phyloP scores from a whole-genome alignment of 2,797 vertebrate species.

The Cryptoblepharus egeriae region DNA sequence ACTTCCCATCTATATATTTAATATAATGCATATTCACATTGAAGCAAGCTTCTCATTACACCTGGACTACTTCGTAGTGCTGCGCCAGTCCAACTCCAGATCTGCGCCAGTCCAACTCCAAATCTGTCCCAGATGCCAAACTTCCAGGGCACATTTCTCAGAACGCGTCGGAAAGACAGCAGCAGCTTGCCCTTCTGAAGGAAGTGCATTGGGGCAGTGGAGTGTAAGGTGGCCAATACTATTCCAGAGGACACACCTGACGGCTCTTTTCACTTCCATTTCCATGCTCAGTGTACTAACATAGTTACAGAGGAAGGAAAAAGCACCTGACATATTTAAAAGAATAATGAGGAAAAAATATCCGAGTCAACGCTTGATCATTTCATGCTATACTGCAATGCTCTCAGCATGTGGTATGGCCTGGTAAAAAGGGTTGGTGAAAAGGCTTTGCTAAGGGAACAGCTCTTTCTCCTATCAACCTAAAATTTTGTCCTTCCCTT shows the following conservation, averaged over 20 bases:
- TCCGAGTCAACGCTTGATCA: not conserved
- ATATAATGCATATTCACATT: not conserved
- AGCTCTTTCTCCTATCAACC: not conserved
- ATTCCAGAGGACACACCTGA: not conserved
- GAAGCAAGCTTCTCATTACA: not conserved
- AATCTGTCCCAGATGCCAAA: too few species aligned
- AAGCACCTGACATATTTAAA: not conserved
- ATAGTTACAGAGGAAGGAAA: not conserved
- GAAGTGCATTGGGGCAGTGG: not conserved
- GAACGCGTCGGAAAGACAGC: too few species aligned
- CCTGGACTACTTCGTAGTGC: too few species aligned
- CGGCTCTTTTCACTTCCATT: not conserved
- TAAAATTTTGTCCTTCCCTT: not conserved
- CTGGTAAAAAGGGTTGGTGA: not conserved
- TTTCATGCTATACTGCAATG: not conserved
- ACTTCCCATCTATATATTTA: too few species aligned
- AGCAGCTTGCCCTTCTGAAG: not conserved
- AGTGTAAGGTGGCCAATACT: too few species aligned
- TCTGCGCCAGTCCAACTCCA: too few species aligned
- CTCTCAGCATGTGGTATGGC: not conserved
- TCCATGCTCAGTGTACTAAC: not conserved
- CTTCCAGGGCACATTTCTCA: too few species aligned
- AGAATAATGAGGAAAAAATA: not conserved
- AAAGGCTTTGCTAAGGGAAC: not conserved
- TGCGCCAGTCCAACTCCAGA: not conserved